Base-by-base conservation (phyloP, 2,888 invertebrate genomes). In the Thelaira solivaga region DNA sequence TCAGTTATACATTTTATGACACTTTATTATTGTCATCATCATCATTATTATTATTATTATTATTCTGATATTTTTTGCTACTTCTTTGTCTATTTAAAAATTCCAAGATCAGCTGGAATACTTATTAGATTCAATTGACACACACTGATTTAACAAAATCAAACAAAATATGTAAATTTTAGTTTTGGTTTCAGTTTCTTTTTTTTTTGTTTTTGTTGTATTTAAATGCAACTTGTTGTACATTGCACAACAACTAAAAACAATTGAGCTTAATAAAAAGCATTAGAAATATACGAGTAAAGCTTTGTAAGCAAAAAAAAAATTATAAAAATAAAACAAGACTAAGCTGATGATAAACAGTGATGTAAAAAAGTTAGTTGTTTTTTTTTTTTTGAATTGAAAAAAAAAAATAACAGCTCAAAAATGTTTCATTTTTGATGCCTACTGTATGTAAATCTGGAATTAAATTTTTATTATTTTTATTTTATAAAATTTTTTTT, bases 41-140 rank as follows among this genome's bases (percentile, higher is more conserved):
- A n/a, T n/a, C n/a, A n/a, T n/a, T n/a, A n/a, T n/a, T n/a, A n/a
- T n/a, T n/a, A 13, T 31, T 43, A 8, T 31, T 7, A 16, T 2
- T 24, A 2, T 24, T 45, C 31, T 45, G 51, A 55, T 45, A 1
- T 29, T 36, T 55, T 34, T 31, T 10, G 24, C 7, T 34, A n/a
- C 16, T 13, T n/a, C 10, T 71, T 36, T 49, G 41, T 62, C 26
- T 61, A 55, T 59, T 80, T 80, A 69, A 71, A 78, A 81, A 82
- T 82, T 82, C 81, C 80, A 81, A 82, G 76, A 82, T 82, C 82
- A 82, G 82, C 82, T 80, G 82, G 82, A 82, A 76, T 77, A 80
- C 82, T 80, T 61, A 82, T 82, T 82, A 81, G 20, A 67, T 51
- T 78, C 80, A 81, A 82, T 82, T 82, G 80, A 69, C 74, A 77